phyloP scores from a whole-genome alignment of 2,797 vertebrate genomes.

The Delichon dasypus region DNA sequence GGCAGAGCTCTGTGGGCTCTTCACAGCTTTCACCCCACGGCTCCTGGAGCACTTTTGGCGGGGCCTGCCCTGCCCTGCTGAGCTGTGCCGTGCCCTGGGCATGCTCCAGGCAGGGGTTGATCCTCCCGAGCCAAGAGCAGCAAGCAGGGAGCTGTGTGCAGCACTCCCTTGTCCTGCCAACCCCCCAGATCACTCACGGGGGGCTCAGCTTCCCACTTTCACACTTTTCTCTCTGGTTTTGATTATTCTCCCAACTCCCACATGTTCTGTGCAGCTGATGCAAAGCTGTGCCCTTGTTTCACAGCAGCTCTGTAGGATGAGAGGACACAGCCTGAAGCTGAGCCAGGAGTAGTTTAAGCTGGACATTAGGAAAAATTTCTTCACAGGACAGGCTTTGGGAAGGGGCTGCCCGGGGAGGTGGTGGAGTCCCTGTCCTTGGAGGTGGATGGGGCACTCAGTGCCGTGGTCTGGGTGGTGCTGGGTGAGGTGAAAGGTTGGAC shows the following conservation, averaged over 20 bases:
- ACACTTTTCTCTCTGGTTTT: background rate
- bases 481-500: background rate
- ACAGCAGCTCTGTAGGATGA: background rate
- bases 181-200: background rate
- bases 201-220: background rate
- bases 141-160: background rate
- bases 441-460: background rate
- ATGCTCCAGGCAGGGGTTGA: rapidly evolving
- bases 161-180: background rate
- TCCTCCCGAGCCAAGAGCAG: background rate
- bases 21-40: background rate
- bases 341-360: background rate
- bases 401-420: background rate
- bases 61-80: background rate
- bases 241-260: background rate
- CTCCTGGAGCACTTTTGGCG: background rate
- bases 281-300: background rate
- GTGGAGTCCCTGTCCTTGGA: background rate
- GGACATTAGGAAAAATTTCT: background rate
- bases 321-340: background rate
- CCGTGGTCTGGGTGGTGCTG: background rate
- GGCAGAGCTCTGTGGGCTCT: background rate
- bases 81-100: background rate
- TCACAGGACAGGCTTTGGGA: background rate
- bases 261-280: rapidly evolving